Evolutionary conservation across 2,888 invertebrate species (phyloP), one percentile per base, ranked within the genome.

Genomic region (Orthonevra nobilis): DNA sequence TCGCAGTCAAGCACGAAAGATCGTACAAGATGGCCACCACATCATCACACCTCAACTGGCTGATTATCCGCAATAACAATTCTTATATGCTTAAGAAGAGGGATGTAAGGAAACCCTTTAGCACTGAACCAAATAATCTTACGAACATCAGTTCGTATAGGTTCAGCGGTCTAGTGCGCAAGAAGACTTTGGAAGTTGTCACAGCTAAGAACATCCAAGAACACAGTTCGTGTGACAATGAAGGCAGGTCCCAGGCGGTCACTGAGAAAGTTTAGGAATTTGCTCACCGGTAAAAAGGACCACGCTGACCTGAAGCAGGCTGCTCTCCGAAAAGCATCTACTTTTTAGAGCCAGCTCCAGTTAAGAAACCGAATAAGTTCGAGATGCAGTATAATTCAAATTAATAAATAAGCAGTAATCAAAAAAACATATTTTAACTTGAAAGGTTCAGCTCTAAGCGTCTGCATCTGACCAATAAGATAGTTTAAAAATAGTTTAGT

Each of bases 161-260:
- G 84, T 98, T 96, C 92, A 98, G 96, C 90, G 99, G 99, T 54
- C 89, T 98, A 84, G 93, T 98, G 84, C 97, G 97, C 89, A 94
- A 93, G 88, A 97, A 97, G 89, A 94, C 96, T 38, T 92, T 99
- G 83, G 96, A 96, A 84, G 92, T 99, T 87, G 92, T 94, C 23
- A 94, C 94, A 85, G 94, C 95, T 81, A 97, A 97, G 89, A 97
- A 98, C 97, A 56, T 93, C 91, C 9, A 94, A 95, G 89, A 92
- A 92, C 85, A 90, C 92, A 14, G 93, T 94, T 3, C 92, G 92
- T 84, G 93, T 94, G 56, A 94, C 93, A 70, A 94, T 97, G 92
- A 97, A 96, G 89, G 92, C 95, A 84, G 97, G 97, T 83, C 94
- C 96, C 30, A 92, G 97, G 83, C 92, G 96, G 84, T 95, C 97